phyloP scores from a whole-genome alignment of 2,797 vertebrate genomes.

The Danio albolineatus region DNA sequence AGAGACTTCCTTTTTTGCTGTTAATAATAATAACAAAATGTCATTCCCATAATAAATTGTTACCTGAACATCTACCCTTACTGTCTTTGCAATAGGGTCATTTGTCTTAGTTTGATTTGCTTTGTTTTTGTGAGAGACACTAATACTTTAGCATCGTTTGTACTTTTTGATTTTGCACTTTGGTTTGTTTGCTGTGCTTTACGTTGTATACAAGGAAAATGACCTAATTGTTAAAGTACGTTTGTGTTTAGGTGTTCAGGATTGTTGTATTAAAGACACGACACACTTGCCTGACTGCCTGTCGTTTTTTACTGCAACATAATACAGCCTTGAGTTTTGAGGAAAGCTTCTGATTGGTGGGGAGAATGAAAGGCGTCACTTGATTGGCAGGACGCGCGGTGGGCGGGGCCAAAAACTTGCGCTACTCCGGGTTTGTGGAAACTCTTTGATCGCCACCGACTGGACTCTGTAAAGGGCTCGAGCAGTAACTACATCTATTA shows the following conservation, averaged over 20 bases:
- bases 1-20: not conserved
- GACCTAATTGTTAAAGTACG: constrained; percentile 23
- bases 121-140: constrained; percentile 35
- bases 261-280: constrained; percentile 25
- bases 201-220: constrained; percentile 18
- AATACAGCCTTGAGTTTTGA: not conserved
- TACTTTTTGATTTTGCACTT: constrained; percentile 25
- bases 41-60: not conserved
- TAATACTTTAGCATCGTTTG: not conserved
- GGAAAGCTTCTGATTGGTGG: not conserved
- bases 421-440: not conserved
- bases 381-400: constrained; percentile 71
- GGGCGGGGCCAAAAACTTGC: constrained; percentile 52
- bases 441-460: constrained; percentile 5
- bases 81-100: constrained; percentile 38
- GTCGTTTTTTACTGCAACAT: not conserved
- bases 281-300: not conserved
- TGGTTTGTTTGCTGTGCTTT: constrained; percentile 33
- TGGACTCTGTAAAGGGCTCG: constrained; percentile 9
- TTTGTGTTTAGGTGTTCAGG: constrained; percentile 20
- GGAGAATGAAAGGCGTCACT: constrained; percentile 67
- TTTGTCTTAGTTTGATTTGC: constrained; percentile 31
- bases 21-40: not conserved
- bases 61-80: not conserved
- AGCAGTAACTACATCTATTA: constrained; percentile 4